Base-by-base conservation (phyloP, 2,797 vertebrate species). In the Silurus lanzhouensis region DNA sequence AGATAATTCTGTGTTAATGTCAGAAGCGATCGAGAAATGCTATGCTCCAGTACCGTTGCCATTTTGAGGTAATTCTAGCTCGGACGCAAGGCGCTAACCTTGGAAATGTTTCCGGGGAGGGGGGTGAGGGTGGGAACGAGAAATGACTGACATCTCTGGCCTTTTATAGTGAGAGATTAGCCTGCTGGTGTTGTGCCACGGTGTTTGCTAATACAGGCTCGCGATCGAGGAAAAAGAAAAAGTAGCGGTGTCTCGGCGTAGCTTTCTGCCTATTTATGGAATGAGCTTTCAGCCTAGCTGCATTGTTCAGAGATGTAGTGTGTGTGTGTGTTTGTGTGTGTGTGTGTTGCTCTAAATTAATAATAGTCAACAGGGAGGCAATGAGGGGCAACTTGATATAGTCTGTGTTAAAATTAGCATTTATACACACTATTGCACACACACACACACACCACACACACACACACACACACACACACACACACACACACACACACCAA, bases 131-230 rank as follows among this genome's bases (percentile, higher is more conserved):
- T 38, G 38, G 38, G 38, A 38, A 38, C 2, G 25, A 81, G 68
- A 55, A 80, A 67, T 87, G 86, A 87, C 55, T 87, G 86, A 87
- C 86, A 84, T 74, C 68, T 48, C 83, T 87, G 82, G 9, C 86
- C 86, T 87, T 87, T 87, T 48, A 38, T 60, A 75, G 75, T 48
- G 52, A 66, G 77, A 87, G 82, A 87, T 87, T 87, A 84, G 68
- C 52, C n/a, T 17, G 2, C 31, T 60, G 52, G 14, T 22, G 82
- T 84, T 67, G 75, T 74, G 82, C 76, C 20, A 55, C n/a, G 5
- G 38, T 46, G 12, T 66, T 12, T 48, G 44, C 82, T 46, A 60
- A 84, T 70, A 80, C 48, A 72, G 68, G 57, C 81, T 71, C 55
- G 44, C 6, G 14, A 63, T 46, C 48, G 55, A 55, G 25, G 57